Evolutionary conservation across 2,113 vertebrate genomes (phyloP), one percentile per base, ranked within the genome.

Genomic region (Scomber japonicus): DNA sequence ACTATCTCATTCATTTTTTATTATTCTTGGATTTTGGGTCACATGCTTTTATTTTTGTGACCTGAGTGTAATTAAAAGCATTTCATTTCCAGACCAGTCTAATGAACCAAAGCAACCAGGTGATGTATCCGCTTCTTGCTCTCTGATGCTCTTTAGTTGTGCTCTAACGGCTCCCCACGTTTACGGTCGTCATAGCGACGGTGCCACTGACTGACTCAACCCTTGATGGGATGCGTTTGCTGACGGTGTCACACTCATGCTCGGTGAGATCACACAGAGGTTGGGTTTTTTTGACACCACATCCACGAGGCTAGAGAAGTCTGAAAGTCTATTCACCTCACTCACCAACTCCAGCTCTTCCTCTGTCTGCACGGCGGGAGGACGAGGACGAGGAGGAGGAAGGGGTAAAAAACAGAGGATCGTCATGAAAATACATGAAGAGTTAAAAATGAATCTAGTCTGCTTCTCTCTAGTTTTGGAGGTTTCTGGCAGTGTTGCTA

Each of bases 301-400:
- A 90, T 79, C 86, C 88, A 86, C 21, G 21, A 91, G 64, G 79
- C 80, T 82, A 80, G n/a, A 80, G n/a, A 79, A 80, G 80, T 88
- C 83, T 72, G 31, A 31, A 80, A 74, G 83, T 88, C 82, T 93
- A 92, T 94, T 94, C 94, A 95, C 94, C 94, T 94, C 94, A 97
- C 96, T 99, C 95, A 99, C 98, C 98, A 99, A 95, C 91, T 98
- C 97, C 96, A 99, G 93, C 91, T 99, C 97, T 86, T 98, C 97
- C 92, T 98, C 97, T 53, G 97, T 97, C 97, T 98, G 97, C 83
- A 69, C 71, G 74, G 85, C 84, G 82, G 70, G 83, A 82, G 62
- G 8, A 9, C 7, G 8, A 9, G 9, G 35, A 40, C 7, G 81
- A 79, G 24, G 70, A 13, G 16, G 54, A 19, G 30, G 72, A 84